These are phyloP conservation scores for Aphidius colemani DNA, from an alignment of 2,888 invertebrate genomes.

Conservation along the genomic window DNA sequence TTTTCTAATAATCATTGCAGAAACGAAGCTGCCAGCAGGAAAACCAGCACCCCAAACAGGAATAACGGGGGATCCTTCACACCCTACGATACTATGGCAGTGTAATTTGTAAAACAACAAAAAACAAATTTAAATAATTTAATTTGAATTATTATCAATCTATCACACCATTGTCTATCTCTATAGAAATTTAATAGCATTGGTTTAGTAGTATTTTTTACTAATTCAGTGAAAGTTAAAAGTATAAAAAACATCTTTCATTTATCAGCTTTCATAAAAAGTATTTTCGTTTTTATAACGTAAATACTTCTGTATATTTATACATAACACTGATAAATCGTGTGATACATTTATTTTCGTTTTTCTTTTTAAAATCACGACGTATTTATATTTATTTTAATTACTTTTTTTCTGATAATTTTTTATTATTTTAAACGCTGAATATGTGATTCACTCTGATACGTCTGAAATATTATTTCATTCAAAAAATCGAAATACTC, in stretches of 20 bases:
- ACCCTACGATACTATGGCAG: slow-evolving; percentile 99
- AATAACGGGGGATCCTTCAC: slow-evolving; percentile 79
- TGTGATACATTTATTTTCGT: slow-evolving; percentile 13
- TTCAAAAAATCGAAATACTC: background rate
- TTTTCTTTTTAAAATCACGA: background rate
- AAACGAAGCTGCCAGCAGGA: slow-evolving; percentile 87
- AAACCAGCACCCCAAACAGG: slow-evolving; percentile 63
- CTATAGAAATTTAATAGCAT: slow-evolving; percentile 36
- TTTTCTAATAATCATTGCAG: slow-evolving; percentile 62
- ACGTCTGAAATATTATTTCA: background rate
- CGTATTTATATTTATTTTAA: background rate
- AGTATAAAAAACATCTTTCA: slow-evolving; percentile 21
- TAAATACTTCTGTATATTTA: slow-evolving; percentile 31
- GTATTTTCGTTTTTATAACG: slow-evolving; percentile 33
- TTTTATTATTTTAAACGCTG: background rate
- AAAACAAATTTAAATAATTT: slow-evolving; percentile 26
- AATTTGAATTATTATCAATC: slow-evolving; percentile 14
- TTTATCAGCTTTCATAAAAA: slow-evolving; percentile 26
- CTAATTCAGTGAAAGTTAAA: too few relatives aligned
- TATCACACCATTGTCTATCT: background rate
- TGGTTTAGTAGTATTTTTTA: slow-evolving; percentile 42
- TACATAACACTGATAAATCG: slow-evolving; percentile 24
- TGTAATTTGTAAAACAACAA: slow-evolving; percentile 81
- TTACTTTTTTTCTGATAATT: background rate
- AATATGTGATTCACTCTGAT: background rate